Percentiles rank a stretch among this genome's conserved stretches.
These are phyloP conservation scores for Aphodius sticticus DNA, from an alignment of 2,888 invertebrate genomes.

Conservation along the genomic window DNA sequence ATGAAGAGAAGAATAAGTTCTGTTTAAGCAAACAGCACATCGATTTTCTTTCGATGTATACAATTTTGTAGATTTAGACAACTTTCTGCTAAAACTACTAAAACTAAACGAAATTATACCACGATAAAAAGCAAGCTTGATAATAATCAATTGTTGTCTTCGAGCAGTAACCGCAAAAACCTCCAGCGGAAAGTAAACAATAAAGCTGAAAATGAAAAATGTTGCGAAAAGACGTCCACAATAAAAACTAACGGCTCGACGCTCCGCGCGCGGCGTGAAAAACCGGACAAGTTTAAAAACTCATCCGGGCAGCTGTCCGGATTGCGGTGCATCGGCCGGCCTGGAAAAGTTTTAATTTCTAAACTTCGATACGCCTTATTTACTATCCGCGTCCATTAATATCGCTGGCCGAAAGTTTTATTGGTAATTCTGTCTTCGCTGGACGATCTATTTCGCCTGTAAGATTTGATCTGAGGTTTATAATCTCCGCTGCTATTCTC, in stretches of 20 bases:
- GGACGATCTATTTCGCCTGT: too few relatives aligned
- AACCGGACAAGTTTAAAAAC: constrained; percentile 28
- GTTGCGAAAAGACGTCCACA: constrained; percentile 16
- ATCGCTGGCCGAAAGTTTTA: constrained; percentile 30
- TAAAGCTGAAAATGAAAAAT: constrained; percentile 20
- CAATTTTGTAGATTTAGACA: too few relatives aligned
- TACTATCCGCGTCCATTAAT: constrained; percentile 33
- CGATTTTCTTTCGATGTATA: too few relatives aligned
- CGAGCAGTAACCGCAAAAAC: too few relatives aligned
- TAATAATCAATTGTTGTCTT: too few relatives aligned
- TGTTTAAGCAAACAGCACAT: too few relatives aligned
- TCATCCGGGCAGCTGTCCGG: constrained; percentile 23
- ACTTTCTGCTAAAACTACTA: too few relatives aligned
- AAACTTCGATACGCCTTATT: constrained; percentile 36
- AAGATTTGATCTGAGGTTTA: too few relatives aligned
- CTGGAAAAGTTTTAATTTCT: constrained; percentile 32
- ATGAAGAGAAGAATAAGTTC: too few relatives aligned
- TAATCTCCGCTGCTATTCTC: too few relatives aligned
- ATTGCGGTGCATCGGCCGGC: background rate
- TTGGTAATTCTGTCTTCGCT: constrained; percentile 7
- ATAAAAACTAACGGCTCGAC: background rate
- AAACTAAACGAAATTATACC: too few relatives aligned
- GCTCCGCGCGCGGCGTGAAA: background rate
- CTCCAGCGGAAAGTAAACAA: background rate
- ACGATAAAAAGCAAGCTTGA: too few relatives aligned